Evolutionary conservation across 2,888 invertebrate species (phyloP).

Genomic region (Thecocarcelia acutangulata): DNA sequence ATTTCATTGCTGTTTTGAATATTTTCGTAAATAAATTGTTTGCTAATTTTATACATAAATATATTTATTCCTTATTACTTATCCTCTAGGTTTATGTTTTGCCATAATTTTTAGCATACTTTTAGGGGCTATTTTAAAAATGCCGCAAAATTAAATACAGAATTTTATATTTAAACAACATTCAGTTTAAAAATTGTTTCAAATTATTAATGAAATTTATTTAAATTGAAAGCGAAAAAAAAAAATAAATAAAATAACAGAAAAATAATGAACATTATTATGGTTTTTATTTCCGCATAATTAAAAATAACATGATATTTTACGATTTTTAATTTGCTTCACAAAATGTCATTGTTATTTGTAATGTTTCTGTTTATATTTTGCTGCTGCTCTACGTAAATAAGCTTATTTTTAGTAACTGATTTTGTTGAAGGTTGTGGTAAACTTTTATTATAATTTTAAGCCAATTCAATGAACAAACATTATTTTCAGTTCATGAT

Average conservation of each 20-base stretch:
- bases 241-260: too few species aligned
- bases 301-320: conserved; percentile 64
- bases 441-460: conserved; percentile 32
- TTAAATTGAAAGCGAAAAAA: conserved; percentile 7
- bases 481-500: conserved; percentile 16
- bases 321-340: conserved; percentile 66
- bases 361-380: background rate
- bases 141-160: too few species aligned
- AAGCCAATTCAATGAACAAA: conserved; percentile 15
- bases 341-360: conserved; percentile 43
- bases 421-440: conserved; percentile 22
- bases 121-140: too few species aligned
- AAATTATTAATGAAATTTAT: background rate
- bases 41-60: too few species aligned
- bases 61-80: background rate
- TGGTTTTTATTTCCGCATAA: conserved; percentile 66
- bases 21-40: too few species aligned
- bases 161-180: conserved; percentile 2
- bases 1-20: background rate
- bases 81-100: background rate
- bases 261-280: conserved; percentile 52
- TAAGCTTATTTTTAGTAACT: background rate
- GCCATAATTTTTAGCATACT: background rate
- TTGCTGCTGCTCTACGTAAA: background rate
- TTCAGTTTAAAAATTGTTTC: conserved; percentile 13